phyloP scores from a whole-genome alignment of 2,797 vertebrate genomes.

The Xiphorhynchus erythropygius region DNA sequence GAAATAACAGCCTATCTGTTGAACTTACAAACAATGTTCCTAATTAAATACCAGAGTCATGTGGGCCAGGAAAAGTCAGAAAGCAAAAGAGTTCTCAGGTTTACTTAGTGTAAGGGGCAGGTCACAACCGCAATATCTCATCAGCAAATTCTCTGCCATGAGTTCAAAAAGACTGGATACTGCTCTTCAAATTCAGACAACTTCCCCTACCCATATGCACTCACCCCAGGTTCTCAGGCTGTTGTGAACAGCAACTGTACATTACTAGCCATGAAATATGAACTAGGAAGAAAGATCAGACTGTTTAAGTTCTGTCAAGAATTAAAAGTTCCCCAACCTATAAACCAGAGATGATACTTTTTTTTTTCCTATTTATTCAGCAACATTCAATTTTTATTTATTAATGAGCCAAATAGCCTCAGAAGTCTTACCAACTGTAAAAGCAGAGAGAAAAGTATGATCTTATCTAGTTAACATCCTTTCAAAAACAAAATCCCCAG shows the following conservation, averaged over 20 bases:
- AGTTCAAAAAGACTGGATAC: neutral
- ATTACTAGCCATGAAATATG: neutral
- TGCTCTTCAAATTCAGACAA: neutral
- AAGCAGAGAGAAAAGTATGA: neutral
- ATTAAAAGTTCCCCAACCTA: neutral
- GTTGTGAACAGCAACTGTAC: neutral
- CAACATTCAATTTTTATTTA: neutral
- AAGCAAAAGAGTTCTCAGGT: neutral
- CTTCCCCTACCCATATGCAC: neutral
- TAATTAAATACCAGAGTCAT: neutral
- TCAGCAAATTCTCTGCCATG: neutral
- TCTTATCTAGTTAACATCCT: neutral
- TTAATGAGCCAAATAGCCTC: neutral
- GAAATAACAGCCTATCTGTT: neutral
- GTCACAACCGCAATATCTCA: neutral
- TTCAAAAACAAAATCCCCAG: neutral
- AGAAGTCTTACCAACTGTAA: neutral
- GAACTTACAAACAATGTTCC: neutral
- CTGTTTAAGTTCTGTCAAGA: neutral
- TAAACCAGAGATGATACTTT: neutral
- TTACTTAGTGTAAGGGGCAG: neutral
- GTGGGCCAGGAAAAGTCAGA: neutral
- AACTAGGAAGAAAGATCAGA: neutral
- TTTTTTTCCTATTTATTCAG: neutral
- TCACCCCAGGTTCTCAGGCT: neutral